Conservation (phyloP, 2,888 invertebrate genomes). For the Ernsta delagoae region DNA sequence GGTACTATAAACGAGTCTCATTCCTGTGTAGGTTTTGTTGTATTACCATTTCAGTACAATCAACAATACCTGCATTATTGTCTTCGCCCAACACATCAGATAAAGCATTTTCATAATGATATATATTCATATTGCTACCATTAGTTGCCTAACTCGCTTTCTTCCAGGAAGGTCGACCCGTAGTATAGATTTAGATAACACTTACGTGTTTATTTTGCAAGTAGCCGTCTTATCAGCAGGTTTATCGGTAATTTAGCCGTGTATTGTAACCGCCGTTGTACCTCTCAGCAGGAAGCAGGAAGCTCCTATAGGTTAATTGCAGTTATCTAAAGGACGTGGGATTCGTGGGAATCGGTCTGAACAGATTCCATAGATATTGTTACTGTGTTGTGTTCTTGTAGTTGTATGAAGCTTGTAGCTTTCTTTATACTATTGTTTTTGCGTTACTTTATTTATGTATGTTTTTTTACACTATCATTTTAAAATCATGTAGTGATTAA, state of each 20-base stretch:
- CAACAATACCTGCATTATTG: constrained; percentile 4
- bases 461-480: too few relatives aligned
- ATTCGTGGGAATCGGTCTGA: constrained; percentile 6
- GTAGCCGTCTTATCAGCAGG: constrained; percentile 28
- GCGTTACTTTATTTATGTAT: too few relatives aligned
- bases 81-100: constrained; percentile 20
- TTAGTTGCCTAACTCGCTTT: constrained; percentile 27
- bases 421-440: too few relatives aligned
- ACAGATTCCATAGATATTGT: too few relatives aligned
- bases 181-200: constrained; percentile 30
- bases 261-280: constrained; percentile 41
- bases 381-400: too few relatives aligned
- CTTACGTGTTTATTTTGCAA: constrained; percentile 40
- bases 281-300: constrained; percentile 40
- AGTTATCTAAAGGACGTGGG: constrained; percentile 34
- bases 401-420: too few relatives aligned
- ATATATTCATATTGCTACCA: constrained; percentile 26
- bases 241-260: constrained; percentile 46
- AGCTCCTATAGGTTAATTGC: constrained; percentile 40
- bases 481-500: too few relatives aligned
- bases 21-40: constrained; percentile 6
- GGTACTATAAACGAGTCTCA: constrained; percentile 2
- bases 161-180: constrained; percentile 35
- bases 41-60: constrained; percentile 9
- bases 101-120: constrained; percentile 29